Conservation (phyloP, 2,888 invertebrate genomes). For the Eristalinus sepulchralis region DNA sequence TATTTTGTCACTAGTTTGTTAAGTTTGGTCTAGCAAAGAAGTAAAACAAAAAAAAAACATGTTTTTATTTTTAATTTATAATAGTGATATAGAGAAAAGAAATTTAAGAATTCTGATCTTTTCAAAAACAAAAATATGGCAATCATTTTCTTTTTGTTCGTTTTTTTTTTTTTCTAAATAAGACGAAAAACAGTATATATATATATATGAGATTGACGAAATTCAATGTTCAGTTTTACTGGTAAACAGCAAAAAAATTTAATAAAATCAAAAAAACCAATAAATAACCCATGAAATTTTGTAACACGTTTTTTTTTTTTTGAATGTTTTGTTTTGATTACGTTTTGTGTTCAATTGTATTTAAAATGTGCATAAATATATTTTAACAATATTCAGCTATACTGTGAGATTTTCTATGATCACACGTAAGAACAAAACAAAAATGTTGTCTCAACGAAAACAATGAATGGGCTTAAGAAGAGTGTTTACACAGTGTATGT, state of each 20-base stretch:
- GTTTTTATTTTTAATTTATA: constrained; percentile 38
- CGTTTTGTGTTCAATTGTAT: not conserved
- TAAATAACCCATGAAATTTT: not conserved
- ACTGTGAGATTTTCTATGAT: not conserved
- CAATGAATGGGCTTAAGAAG: not conserved
- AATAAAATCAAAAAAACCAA: not conserved
- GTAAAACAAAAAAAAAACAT: constrained; percentile 11
- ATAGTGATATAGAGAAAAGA: constrained; percentile 42
- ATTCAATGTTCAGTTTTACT: constrained; percentile 14
- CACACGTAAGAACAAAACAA: not conserved
- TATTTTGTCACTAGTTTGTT: constrained; percentile 64
- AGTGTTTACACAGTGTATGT: constrained; percentile 27
- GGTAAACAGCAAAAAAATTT: no score
- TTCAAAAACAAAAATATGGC: constrained; percentile 51
- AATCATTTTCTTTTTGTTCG: constrained; percentile 39
- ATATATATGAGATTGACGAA: constrained; percentile 12
- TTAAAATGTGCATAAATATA: not conserved
- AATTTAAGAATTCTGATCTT: constrained; percentile 24
- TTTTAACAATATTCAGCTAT: not conserved
- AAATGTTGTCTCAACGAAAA: constrained; percentile 18
- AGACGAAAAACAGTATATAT: not conserved
- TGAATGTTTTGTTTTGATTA: not conserved
- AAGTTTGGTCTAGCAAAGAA: constrained; percentile 47
- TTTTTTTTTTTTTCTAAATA: no score
- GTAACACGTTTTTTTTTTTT: not conserved